Base-by-base conservation (phyloP, 2,113 vertebrate genomes). In the Polypterus bichir region DNA sequence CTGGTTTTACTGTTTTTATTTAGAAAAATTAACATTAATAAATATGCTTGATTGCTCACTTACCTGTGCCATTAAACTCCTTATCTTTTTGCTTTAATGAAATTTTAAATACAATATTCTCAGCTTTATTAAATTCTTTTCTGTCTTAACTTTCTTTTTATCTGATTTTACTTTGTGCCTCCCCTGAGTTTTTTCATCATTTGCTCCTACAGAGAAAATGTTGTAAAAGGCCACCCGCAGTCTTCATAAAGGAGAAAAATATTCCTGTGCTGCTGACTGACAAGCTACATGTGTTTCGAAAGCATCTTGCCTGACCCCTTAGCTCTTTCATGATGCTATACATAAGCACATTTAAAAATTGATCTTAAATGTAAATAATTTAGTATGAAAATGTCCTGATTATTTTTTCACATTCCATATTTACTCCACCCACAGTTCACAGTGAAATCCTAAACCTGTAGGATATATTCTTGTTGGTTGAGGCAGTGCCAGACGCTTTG, bases 11-110 rank as follows among this genome's bases (percentile, higher is more conserved):
- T 74, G 68, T 75, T 72, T 77, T 74, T 65, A 71, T 73, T 73
- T 81, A 65, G 77, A 81, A 86, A 84, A 77, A 81, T 81, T 85
- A 79, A 27, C 69, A 72, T 66, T 77, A 82, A 80, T 77, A 82
- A 77, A 64, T 74, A 76, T 80, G 80, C 80, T 81, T 69, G 73
- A 74, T 80, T 79, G 75, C 73, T 72, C 48, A 3, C 66, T 67
- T 77, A 83, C 71, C 73, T 81, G 69, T 76, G 68, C 77, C 79
- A 82, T 72, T 66, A 9, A 78, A 77, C 60, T 71, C 27, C 11
- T 70, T 54, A 9, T 55, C 59, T 67, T 9, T 46, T 57, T 68
- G 59, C 58, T 45, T 49, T 27, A 60, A n/a, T 46, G 11, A 7
- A n/a, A 27, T 7, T 44, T 49, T 49, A 3, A n/a, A 8, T 51